phyloP scores from a whole-genome alignment of 2,113 vertebrate species.

The Globicephala melas region DNA sequence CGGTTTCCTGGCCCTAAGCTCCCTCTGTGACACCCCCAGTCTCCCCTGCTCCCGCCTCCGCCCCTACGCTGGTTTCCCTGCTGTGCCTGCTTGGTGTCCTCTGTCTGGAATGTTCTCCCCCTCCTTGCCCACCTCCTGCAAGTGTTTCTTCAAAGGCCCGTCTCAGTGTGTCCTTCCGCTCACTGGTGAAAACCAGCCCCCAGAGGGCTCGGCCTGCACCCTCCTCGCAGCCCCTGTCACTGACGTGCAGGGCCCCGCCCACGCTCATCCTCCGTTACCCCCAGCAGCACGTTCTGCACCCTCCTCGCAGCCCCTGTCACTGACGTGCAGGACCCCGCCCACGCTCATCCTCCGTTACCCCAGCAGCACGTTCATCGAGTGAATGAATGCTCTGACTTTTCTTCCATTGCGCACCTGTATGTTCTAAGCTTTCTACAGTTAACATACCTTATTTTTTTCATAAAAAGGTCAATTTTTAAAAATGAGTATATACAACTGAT shows the following conservation, averaged over 20 bases:
- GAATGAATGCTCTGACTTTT: neutral
- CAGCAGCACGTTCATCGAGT: neutral
- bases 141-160: neutral
- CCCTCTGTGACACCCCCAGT: neutral
- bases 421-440: neutral
- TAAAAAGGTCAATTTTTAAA: neutral
- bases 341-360: neutral
- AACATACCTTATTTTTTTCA: neutral
- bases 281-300: neutral
- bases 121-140: neutral
- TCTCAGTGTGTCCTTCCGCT: neutral
- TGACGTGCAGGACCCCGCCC: neutral
- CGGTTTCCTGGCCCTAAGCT: neutral
- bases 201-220: neutral
- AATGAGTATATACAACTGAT: too few species aligned
- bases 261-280: too few species aligned
- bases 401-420: neutral
- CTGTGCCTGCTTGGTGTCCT: neutral
- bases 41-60: neutral
- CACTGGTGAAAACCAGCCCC: neutral
- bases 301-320: accelerated
- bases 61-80: neutral
- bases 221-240: accelerated
- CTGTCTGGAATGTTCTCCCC: too few species aligned
- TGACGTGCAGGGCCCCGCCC: neutral